Conservation (phyloP, 1,140 invertebrate species). For the Ceratitis capitata region DNA sequence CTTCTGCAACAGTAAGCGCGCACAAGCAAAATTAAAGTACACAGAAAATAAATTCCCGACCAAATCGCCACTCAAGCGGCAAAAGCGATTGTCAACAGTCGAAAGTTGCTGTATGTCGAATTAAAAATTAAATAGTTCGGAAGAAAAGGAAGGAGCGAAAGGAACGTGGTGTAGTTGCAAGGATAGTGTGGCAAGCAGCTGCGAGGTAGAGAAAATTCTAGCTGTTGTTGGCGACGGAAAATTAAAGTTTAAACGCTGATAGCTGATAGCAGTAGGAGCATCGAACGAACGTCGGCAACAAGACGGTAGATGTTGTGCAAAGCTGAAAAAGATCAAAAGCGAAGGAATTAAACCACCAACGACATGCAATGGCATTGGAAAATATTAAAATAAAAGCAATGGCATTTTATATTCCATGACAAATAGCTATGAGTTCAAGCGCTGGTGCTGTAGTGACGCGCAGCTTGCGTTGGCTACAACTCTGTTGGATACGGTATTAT, state of each 20-base stretch:
- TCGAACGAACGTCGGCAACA: background rate
- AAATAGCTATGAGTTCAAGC: background rate
- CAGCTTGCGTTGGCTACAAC: background rate
- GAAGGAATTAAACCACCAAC: background rate
- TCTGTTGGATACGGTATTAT: background rate
- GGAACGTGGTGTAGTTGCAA: too few relatives aligned
- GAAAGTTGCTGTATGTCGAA: constrained; percentile 7
- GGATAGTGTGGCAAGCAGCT: too few relatives aligned
- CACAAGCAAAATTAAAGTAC: background rate
- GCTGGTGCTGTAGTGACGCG: background rate
- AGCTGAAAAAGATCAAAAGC: constrained; percentile 22
- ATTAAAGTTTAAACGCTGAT: background rate
- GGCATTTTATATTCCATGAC: too few relatives aligned
- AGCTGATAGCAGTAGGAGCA: background rate
- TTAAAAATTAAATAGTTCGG: constrained; percentile 16
- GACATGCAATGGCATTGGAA: background rate
- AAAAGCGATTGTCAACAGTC: background rate
- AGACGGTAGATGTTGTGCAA: background rate
- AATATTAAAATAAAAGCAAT: background rate
- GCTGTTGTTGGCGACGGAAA: background rate
- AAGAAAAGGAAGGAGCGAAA: background rate
- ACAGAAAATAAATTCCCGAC: background rate
- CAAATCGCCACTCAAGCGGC: background rate
- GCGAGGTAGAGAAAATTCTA: too few relatives aligned
- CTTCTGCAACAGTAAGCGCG: background rate